These are phyloP conservation scores for Rhopalosiphum maidis DNA, from an alignment of 1,140 invertebrate species.

Conservation along the genomic window DNA sequence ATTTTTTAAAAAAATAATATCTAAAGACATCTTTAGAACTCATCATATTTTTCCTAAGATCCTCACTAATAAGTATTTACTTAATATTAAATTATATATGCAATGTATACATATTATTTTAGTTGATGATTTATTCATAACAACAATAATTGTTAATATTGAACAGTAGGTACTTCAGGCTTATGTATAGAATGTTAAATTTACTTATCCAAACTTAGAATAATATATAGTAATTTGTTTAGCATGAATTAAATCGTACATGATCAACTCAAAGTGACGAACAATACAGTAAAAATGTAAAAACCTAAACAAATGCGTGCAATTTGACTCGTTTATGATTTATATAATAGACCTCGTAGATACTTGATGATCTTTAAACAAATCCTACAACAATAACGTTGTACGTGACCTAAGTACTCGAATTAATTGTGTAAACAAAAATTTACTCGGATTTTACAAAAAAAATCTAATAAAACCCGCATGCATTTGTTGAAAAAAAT, in stretches of 20 bases:
- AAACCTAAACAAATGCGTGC: background rate
- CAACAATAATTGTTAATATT: background rate
- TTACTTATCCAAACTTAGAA: background rate
- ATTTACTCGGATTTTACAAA: background rate
- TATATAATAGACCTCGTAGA: background rate
- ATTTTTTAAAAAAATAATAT: background rate
- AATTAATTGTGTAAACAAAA: constrained; percentile 22
- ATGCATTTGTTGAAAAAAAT: background rate
- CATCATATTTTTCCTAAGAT: background rate
- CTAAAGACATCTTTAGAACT: background rate
- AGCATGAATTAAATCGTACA: background rate
- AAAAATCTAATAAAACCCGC: background rate
- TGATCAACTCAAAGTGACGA: background rate
- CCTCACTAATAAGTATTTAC: background rate
- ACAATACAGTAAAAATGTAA: background rate
- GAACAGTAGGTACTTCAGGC: background rate
- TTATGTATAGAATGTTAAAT: background rate
- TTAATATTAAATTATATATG: background rate
- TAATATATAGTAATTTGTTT: background rate
- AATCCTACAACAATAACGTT: background rate
- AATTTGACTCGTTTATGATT: background rate
- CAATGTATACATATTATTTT: background rate
- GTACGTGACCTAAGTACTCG: constrained; percentile 8
- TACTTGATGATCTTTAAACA: background rate
- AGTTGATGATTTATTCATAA: background rate